Evolutionary conservation across 2,797 vertebrate species (phyloP).

Genomic region (Trachurus trachurus): DNA sequence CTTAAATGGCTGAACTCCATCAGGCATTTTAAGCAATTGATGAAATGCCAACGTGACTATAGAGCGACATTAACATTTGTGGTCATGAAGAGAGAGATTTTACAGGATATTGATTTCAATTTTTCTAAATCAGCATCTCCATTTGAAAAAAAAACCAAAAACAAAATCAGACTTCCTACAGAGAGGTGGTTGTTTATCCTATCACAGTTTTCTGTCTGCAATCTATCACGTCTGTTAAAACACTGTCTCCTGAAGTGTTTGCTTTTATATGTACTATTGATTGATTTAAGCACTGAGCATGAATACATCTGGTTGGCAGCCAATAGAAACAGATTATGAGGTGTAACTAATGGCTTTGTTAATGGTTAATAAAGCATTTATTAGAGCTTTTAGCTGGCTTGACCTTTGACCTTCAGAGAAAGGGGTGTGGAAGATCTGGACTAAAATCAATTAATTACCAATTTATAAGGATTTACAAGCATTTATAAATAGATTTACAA

Average conservation of each 20-base stretch:
- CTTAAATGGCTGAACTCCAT: slow-evolving; percentile 46
- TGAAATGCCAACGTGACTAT: slow-evolving; percentile 22
- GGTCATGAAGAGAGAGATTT: slow-evolving; percentile 9
- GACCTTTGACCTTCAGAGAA: no score
- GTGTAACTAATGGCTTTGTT: not conserved
- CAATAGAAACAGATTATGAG: no score
- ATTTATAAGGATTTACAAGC: not conserved
- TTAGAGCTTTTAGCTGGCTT: not conserved
- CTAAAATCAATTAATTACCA: not conserved
- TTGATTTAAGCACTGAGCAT: not conserved
- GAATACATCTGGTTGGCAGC: not conserved
- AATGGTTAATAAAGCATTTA: not conserved
- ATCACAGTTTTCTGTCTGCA: no score
- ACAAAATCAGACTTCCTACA: slow-evolving; percentile 8
- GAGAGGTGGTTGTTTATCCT: slow-evolving; percentile 38
- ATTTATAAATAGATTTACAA: no score
- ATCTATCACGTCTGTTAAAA: slow-evolving; percentile 64
- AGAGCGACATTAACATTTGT: slow-evolving; percentile 12
- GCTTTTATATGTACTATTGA: not conserved
- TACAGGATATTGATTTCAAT: slow-evolving; percentile 53
- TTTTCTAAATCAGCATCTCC: slow-evolving; percentile 51
- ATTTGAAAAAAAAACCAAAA: slow-evolving; percentile 30
- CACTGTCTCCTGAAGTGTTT: slow-evolving; percentile 42
- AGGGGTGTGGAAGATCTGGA: not conserved
- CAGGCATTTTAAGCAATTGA: not conserved